Base-by-base conservation (phyloP, 2,888 invertebrate species). In the Cataglyphis cursor region DNA sequence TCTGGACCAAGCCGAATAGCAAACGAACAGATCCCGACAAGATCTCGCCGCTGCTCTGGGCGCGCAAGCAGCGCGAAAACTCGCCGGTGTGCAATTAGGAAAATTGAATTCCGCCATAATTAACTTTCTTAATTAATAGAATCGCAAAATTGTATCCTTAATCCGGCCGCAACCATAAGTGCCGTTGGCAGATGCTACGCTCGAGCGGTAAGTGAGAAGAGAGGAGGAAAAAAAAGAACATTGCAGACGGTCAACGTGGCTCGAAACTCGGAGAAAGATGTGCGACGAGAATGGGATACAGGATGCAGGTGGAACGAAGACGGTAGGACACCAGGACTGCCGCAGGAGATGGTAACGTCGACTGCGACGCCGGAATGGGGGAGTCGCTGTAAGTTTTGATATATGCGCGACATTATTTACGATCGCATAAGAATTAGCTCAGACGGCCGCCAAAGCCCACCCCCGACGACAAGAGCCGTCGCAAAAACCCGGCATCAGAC, bases 351-450 rank as follows among this genome's bases (percentile, higher is more conserved):
- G 78, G 81, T 44, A 73, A 81, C 86, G 74, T 70, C 82, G 90
- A 84, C 85, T 87, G 87, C 83, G 83, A 87, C 76, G 73, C 78
- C 74, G 87, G 90, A 87, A 83, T 91, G 90, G 87, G 87, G 85
- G 82, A 87, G 87, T 89, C 91, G 88, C 89, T 93, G 92, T 92
- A 93, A 93, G 93, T 93, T 93, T 93, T 93, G 93, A 93, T 93
- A 93, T 93, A 93, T 93, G 94, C 93, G 91, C 91, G 91, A 92
- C 91, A 91, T 93, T 93, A 93, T 93, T 93, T 93, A 93, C 92
- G 93, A 93, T 94, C 93, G 93, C 93, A 93, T 93, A 93, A 93
- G 93, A 93, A 93, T 93, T 93, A 93, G 93, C 93, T 88, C 85
- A 90, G 91, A 87, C 90, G 89, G 88, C 85, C 87, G 89, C 87